phyloP scores from a whole-genome alignment of 1,140 invertebrate species.

The Goniozus legneri region DNA sequence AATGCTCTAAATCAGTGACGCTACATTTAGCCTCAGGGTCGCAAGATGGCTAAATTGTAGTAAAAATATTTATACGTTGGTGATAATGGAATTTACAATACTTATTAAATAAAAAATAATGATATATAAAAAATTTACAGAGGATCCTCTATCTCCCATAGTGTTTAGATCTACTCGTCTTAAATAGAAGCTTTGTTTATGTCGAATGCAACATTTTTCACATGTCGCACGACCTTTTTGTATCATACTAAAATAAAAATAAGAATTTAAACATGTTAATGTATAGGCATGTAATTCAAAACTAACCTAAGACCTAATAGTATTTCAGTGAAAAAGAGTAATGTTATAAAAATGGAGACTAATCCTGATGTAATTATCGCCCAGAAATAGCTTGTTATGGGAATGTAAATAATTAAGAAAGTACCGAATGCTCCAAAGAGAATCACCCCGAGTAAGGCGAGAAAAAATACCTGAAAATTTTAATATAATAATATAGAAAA shows the following conservation, averaged over 20 bases:
- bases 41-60: too few species aligned
- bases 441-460: slow-evolving; percentile 36
- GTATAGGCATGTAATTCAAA: background rate
- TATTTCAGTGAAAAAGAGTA: slow-evolving; percentile 33
- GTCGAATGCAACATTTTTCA: slow-evolving; percentile 10
- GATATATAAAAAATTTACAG: too few species aligned
- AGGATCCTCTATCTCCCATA: too few species aligned
- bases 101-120: too few species aligned
- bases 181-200: slow-evolving; percentile 1
- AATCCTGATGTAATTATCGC: slow-evolving; percentile 7
- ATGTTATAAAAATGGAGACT: slow-evolving; percentile 16
- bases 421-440: slow-evolving; percentile 28
- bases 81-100: too few species aligned
- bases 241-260: slow-evolving; percentile 23
- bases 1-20: too few species aligned
- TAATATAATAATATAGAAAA: background rate
- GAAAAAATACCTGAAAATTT: slow-evolving; percentile 32
- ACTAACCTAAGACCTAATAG: too few species aligned
- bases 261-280: background rate
- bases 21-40: too few species aligned
- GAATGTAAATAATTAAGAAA: slow-evolving; percentile 25
- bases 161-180: too few species aligned
- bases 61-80: too few species aligned
- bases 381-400: background rate
- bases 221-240: slow-evolving; percentile 16